A percentile compares a stretch with the other conserved stretches of the same genome.
Evolutionary conservation across 2,888 invertebrate species (phyloP).

Genomic region (Ornithoptera alexandrae): DNA sequence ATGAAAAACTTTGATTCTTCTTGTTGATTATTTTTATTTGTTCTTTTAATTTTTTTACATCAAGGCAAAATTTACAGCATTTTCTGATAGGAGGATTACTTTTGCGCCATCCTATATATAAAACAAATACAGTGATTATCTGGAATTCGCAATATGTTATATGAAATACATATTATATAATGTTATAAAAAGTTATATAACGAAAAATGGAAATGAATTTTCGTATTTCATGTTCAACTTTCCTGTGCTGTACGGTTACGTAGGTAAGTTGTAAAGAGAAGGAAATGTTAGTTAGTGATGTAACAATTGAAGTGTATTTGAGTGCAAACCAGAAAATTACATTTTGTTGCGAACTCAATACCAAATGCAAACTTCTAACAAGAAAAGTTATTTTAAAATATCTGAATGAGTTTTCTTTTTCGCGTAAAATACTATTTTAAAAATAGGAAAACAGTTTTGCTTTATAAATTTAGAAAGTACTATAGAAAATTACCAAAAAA

Average conservation of each 20-base stretch:
- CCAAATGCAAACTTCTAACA: slow-evolving; percentile 66
- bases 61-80: too few species aligned
- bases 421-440: slow-evolving; percentile 5
- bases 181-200: background rate
- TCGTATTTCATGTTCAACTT: background rate
- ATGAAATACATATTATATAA: too few species aligned
- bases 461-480: too few species aligned
- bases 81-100: too few species aligned
- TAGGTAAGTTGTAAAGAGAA: background rate
- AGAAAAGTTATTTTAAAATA: slow-evolving; percentile 50
- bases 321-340: slow-evolving; percentile 53
- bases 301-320: slow-evolving; percentile 45
- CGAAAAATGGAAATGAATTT: background rate
- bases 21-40: too few species aligned
- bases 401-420: slow-evolving; percentile 4
- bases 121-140: too few species aligned
- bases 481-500: too few species aligned
- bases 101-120: too few species aligned
- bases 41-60: too few species aligned
- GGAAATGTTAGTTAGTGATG: slow-evolving; percentile 33
- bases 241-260: background rate
- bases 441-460: too few species aligned
- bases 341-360: slow-evolving; percentile 42
- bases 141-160: too few species aligned
- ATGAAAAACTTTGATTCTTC: too few species aligned